A percentile compares a stretch with the other conserved stretches of the same genome.
Conservation (phyloP, 2,888 invertebrate genomes). For the Trypoxylon attenuatum region DNA sequence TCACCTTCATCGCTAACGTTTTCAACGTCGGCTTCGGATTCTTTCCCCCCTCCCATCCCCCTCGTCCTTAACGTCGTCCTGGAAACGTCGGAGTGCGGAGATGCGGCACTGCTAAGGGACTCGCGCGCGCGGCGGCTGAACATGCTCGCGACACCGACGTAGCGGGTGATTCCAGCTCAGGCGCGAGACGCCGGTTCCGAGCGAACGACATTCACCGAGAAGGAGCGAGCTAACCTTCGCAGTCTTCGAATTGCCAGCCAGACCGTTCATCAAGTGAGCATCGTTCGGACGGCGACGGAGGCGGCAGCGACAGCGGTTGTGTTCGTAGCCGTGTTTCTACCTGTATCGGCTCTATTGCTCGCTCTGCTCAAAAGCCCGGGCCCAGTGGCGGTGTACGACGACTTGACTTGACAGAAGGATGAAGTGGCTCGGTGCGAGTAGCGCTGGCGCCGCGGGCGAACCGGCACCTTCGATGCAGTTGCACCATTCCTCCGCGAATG, state of each 20-base stretch:
- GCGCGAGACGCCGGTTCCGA: slow-evolving; percentile 52
- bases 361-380: too few relatives aligned
- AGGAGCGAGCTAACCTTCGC: slow-evolving; percentile 48
- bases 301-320: too few relatives aligned
- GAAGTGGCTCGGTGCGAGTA: slow-evolving; percentile 75
- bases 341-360: too few relatives aligned
- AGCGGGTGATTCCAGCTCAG: slow-evolving; percentile 38
- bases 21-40: slow-evolving; percentile 16
- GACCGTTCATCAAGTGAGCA: too few relatives aligned
- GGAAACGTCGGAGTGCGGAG: slow-evolving; percentile 39
- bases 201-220: not conserved
- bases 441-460: slow-evolving; percentile 81
- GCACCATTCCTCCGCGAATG: slow-evolving; percentile 73
- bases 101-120: slow-evolving; percentile 42
- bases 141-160: slow-evolving; percentile 48
- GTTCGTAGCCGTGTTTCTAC: too few relatives aligned
- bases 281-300: too few relatives aligned
- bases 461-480: slow-evolving; percentile 76
- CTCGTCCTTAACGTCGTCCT: slow-evolving; percentile 32
- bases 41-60: not conserved
- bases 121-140: slow-evolving; percentile 27
- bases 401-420: slow-evolving; percentile 67
- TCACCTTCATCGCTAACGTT: too few relatives aligned
- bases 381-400: too few relatives aligned
- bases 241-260: too few relatives aligned